phyloP scores from a whole-genome alignment of 2,888 invertebrate species.

The Hedya salicella region DNA sequence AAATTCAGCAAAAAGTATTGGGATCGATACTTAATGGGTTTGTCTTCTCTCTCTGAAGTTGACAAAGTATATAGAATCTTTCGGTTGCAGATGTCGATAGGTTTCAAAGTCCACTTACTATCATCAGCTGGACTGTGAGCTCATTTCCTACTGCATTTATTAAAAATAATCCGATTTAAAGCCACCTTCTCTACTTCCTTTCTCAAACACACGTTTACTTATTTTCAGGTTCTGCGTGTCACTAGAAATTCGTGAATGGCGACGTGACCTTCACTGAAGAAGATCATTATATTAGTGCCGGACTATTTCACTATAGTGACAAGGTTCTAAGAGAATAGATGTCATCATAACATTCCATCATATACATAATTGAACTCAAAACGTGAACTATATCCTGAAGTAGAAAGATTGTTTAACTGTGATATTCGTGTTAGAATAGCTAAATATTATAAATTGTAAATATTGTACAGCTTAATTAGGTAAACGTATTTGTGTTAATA shows the following conservation, averaged over 20 bases:
- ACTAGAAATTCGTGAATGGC: background rate
- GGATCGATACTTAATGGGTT: too few relatives aligned
- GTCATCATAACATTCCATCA: too few relatives aligned
- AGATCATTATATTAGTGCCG: background rate
- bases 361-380: background rate
- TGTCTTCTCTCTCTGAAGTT: too few relatives aligned
- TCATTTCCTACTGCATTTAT: too few relatives aligned
- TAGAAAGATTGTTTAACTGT: conserved; percentile 62
- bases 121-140: too few relatives aligned
- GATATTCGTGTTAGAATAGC: conserved; percentile 66
- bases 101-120: too few relatives aligned
- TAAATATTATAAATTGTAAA: conserved; percentile 57
- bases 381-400: conserved; percentile 22
- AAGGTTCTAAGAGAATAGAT: background rate
- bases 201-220: background rate
- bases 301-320: background rate
- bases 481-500: conserved; percentile 68
- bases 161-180: too few relatives aligned
- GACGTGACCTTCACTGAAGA: background rate
- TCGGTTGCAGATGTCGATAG: too few relatives aligned
- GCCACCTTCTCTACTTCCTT: background rate
- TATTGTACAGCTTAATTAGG: conserved; percentile 63
- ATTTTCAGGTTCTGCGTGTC: conserved; percentile 7
- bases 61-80: too few relatives aligned
- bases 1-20: too few relatives aligned